Base-by-base conservation (phyloP, 2,888 invertebrate species). In the Cosmia trapezina region DNA sequence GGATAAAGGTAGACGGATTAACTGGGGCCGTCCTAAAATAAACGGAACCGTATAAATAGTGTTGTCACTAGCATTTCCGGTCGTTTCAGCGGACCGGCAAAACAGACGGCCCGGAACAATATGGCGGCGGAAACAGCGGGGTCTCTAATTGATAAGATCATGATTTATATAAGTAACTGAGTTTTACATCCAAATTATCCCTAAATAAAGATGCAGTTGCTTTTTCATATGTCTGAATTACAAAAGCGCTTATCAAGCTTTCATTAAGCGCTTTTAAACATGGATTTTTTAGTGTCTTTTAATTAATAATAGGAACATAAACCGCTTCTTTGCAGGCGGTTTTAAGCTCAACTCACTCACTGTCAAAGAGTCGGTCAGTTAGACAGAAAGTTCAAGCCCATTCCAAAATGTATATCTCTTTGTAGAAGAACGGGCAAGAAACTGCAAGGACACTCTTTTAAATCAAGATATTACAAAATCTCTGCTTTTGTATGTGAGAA, bases 11-110 rank as follows among this genome's bases (percentile, higher is more conserved):
- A 51, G 45, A 51, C 41, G 28, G 47, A 76, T 81, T 77, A 64
- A 53, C 70, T 56, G 14, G 22, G 17, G 47, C 49, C 19, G 28
- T 53, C 57, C 62, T 45, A 59, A 65, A 66, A 41, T 61, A 70
- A 76, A 51, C 56, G 54, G 83, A 47, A 53, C 28, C 49, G n/a
- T 66, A 78, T 78, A 83, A 83, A 83, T 78, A 71, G 83, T 71
- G 79, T 83, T 78, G 79, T 78, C 78, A 78, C 78, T 51, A 63
- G 43, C 6, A 37, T 60, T 51, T 64, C 83, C 78, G 53, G 49
- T 77, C 28, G 47, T 79, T 79, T 67, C 70, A 59, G 41, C 59
- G 45, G n/a, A 11, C 64, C 56, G 63, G 51, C 17, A 64, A 64
- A 71, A 83, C 62, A 22, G 66, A 54, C 62, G 43, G 62, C 14